Percentiles rank a stretch among this genome's conserved stretches.
Evolutionary conservation across 2,113 vertebrate genomes (phyloP).

Genomic region (Notarius lentiginosus): DNA sequence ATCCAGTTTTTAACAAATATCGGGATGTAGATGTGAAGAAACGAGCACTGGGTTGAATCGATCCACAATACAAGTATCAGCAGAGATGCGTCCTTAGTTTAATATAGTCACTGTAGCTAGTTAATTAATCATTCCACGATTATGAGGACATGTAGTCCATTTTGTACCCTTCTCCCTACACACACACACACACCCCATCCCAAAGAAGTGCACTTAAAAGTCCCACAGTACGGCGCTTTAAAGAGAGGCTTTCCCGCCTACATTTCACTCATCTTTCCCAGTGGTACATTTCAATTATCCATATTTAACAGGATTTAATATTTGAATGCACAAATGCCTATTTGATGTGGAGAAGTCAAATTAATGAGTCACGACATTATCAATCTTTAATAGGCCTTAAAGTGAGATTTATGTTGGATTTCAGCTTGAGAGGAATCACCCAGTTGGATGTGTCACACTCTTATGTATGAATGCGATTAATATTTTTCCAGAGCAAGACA

Average conservation of each 20-base stretch:
- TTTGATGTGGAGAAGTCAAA: conserved; percentile 59
- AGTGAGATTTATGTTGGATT: conserved; percentile 55
- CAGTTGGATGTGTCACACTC: conserved; percentile 30
- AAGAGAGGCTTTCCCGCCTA: not conserved
- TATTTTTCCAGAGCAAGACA: conserved; percentile 20
- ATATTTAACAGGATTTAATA: conserved; percentile 57
- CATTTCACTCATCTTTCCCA: conserved; percentile 21
- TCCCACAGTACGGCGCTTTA: not conserved
- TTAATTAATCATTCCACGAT: not conserved
- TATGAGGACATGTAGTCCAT: not conserved
- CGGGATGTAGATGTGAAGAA: not conserved
- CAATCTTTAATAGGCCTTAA: conserved; percentile 63
- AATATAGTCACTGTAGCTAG: not conserved
- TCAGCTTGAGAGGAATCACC: conserved; percentile 45
- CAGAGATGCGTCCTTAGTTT: not conserved
- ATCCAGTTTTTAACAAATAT: too few species aligned
- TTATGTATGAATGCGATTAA: conserved; percentile 42
- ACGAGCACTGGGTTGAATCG: not conserved
- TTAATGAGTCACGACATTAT: conserved; percentile 58
- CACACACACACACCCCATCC: not conserved
- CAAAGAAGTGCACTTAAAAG: not conserved
- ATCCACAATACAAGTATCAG: not conserved
- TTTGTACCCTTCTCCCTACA: not conserved
- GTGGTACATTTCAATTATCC: conserved; percentile 43
- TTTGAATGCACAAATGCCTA: conserved; percentile 56